A percentile compares a stretch with the other conserved stretches of the same genome.
Conservation (phyloP, 2,113 vertebrate species). For the Saguinus midas region DNA sequence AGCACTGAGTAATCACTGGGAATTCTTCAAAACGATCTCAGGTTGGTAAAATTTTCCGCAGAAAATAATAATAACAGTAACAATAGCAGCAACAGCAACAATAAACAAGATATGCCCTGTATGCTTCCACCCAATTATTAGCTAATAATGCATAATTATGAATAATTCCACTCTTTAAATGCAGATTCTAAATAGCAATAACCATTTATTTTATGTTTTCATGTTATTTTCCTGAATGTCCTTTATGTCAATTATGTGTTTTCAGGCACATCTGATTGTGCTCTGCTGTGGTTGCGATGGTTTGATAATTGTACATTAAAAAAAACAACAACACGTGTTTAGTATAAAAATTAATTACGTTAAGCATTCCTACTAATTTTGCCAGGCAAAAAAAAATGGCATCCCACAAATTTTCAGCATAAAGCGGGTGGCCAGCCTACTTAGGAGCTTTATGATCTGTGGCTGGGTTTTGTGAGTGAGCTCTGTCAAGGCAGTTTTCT, state of each 20-base stretch:
- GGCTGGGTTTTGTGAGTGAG: conserved; percentile 54
- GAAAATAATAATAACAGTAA: conserved; percentile 74
- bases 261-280: conserved; percentile 79
- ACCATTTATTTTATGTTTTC: conserved; percentile 78
- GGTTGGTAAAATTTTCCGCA: conserved; percentile 66
- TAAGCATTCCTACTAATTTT: conserved; percentile 78
- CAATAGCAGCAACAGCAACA: conserved; percentile 63
- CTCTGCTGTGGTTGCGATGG: conserved; percentile 72
- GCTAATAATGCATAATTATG: conserved; percentile 81
- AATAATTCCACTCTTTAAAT: conserved; percentile 79
- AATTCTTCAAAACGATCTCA: conserved; percentile 70
- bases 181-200: conserved; percentile 77
- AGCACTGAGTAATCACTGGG: conserved; percentile 56
- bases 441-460: conserved; percentile 73
- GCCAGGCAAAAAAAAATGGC: conserved; percentile 67
- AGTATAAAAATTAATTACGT: conserved; percentile 81
- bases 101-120: conserved; percentile 76
- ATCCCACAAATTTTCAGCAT: conserved; percentile 73
- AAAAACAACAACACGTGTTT: conserved; percentile 78
- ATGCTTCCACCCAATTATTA: conserved; percentile 78
- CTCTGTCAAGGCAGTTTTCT: conserved; percentile 28
- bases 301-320: conserved; percentile 79
- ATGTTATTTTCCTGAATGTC: conserved; percentile 66
- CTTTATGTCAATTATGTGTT: conserved; percentile 79
- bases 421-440: conserved; percentile 67